phyloP scores from a whole-genome alignment of 2,797 vertebrate species.

The Otolemur crassicaudatus region DNA sequence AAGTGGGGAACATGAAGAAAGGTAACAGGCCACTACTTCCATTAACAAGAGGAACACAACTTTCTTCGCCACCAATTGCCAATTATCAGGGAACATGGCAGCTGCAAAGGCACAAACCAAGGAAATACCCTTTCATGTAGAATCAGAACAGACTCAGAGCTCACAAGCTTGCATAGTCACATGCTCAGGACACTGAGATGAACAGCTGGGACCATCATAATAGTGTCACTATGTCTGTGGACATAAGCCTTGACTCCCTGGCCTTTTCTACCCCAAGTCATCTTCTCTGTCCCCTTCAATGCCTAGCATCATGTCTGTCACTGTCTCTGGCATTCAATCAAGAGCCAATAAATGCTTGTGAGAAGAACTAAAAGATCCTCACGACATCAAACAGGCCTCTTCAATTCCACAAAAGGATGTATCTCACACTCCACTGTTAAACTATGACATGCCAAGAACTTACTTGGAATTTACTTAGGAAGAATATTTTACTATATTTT shows the following conservation, averaged over 20 bases:
- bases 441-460: neutral
- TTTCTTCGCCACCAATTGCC: neutral
- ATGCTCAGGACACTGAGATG: neutral
- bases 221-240: accelerated
- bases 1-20: neutral
- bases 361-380: neutral
- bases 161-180: accelerated
- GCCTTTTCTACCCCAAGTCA: neutral
- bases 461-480: neutral
- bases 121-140: neutral
- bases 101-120: neutral
- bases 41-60: neutral
- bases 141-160: neutral
- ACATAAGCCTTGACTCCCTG: neutral
- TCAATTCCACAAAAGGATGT: neutral
- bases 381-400: neutral
- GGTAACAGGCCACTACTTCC: neutral
- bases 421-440: neutral
- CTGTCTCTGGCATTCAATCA: neutral
- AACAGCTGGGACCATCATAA: neutral
- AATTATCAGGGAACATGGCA: neutral
- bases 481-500: neutral
- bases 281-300: neutral
- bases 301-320: neutral
- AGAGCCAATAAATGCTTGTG: neutral